Percentiles rank a stretch among this genome's conserved stretches.
phyloP scores from a whole-genome alignment of 2,113 vertebrate genomes.

The Seriola quinqueradiata region DNA sequence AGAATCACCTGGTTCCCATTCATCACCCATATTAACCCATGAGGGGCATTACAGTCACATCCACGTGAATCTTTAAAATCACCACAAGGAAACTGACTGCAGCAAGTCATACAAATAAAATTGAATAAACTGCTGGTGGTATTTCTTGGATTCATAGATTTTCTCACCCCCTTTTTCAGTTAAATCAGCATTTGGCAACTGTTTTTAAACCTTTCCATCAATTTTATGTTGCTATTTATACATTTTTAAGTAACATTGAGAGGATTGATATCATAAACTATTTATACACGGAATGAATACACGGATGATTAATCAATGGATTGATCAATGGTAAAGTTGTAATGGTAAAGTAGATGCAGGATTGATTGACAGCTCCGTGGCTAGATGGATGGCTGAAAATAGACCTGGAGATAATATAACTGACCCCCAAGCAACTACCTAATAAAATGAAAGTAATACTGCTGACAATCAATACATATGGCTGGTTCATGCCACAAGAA shows the following conservation, averaged over 20 bases:
- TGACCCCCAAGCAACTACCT: background rate
- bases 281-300: background rate
- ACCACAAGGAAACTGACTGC: background rate
- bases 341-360: background rate
- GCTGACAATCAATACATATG: background rate
- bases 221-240: background rate
- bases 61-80: conserved; percentile 18
- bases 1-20: conserved; percentile 31
- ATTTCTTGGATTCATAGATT: background rate
- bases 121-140: background rate
- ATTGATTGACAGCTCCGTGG: conserved; percentile 1
- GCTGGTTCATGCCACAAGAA: background rate
- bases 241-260: background rate
- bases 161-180: background rate
- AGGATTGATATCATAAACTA: background rate
- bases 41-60: background rate
- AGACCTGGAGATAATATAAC: background rate
- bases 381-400: background rate
- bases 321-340: background rate
- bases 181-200: background rate
- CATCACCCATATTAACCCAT: conserved; percentile 21
- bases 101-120: background rate
- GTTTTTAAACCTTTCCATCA: background rate
- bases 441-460: background rate
- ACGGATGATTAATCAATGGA: conserved; percentile 1